A percentile compares a stretch with the other conserved stretches of the same genome.
These are phyloP conservation scores for Epinephelus lanceolatus DNA, from an alignment of 2,113 vertebrate species.

Conservation along the genomic window DNA sequence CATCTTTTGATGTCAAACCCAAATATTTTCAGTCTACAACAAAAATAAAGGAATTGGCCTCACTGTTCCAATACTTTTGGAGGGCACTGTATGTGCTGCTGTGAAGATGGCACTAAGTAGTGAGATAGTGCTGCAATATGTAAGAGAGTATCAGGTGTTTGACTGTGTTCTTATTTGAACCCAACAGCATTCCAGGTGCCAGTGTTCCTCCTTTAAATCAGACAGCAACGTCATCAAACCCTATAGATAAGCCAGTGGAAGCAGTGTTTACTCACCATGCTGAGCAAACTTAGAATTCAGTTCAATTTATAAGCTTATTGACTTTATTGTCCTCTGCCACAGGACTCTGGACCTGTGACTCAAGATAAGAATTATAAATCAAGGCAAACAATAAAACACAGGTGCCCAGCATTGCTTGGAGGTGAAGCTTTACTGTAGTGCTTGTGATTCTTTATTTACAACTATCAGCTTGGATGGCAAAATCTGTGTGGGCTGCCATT, in stretches of 20 bases:
- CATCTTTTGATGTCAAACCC: too few species aligned
- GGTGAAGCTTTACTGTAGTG: conserved; percentile 44
- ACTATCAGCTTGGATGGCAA: conserved; percentile 40
- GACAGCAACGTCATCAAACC: conserved; percentile 7
- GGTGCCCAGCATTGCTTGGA: conserved; percentile 31
- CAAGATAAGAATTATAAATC: conserved; percentile 57
- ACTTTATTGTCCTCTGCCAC: conserved; percentile 43
- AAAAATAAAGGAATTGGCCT: too few species aligned
- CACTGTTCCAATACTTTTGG: too few species aligned
- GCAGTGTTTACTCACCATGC: conserved; percentile 28
- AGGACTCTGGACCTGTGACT: conserved; percentile 7
- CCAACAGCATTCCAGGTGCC: too few species aligned
- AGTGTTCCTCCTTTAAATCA: background rate
- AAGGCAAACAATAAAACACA: conserved; percentile 52
- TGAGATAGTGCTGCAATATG: background rate
- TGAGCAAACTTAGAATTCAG: conserved; percentile 36
- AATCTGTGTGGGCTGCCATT: conserved; percentile 59
- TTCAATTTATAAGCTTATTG: conserved; percentile 48
- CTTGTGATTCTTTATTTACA: conserved; percentile 60
- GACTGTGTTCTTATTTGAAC: background rate
- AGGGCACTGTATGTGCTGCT: too few species aligned
- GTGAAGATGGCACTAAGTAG: background rate
- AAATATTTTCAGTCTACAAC: too few species aligned
- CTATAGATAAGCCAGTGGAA: conserved; percentile 28
- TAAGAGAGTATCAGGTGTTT: background rate